Base-by-base conservation (phyloP, 2,113 vertebrate genomes). In the Corydoras sp. region DNA sequence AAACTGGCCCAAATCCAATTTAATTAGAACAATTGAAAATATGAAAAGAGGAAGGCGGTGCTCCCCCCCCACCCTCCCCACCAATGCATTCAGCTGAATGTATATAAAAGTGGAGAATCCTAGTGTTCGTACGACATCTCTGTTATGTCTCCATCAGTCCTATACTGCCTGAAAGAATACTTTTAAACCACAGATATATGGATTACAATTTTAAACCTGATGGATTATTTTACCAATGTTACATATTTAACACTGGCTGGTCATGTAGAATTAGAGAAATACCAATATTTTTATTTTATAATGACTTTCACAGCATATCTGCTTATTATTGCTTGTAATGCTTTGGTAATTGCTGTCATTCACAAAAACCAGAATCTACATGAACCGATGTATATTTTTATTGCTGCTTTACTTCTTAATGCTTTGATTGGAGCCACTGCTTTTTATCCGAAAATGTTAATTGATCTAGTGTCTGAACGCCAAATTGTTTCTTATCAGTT, bases 301-400 rank as follows among this genome's bases (percentile, higher is more conserved):
- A 5, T 56, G 3, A 35, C 30, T 11, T 14, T 67, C 4, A 11
- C 14, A 1, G 53, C 55, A 3, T 67, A 56, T 32, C 12, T 56
- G 10, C 5, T 67, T 29, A 67, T 29, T 10, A 29, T 67, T n/a
- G 55, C 51, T 18, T 67, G 4, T 35, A 67, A 67, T 10, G 8
- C 10, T 56, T 3, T 49, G n/a, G 65, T 67, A 9, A 67, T 67
- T 67, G 54, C 11, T 18, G 14, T 55, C 8, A 67, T 67, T 30
- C 55, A 3, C 13, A 35, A 8, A 55, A 67, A 67, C 31, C 13
- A 56, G 31, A 6, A 30, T 35, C 65, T 67, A 3, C 65, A 56
- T 56, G 65, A 67, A 30, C 65, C 65, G 3, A 67, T 67, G 65
- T 67, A 67, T 51, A 67, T 67, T 5, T 67, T 67, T 30, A 67